Conservation (phyloP, 2,113 vertebrate species). For the Ammodytes dubius region DNA sequence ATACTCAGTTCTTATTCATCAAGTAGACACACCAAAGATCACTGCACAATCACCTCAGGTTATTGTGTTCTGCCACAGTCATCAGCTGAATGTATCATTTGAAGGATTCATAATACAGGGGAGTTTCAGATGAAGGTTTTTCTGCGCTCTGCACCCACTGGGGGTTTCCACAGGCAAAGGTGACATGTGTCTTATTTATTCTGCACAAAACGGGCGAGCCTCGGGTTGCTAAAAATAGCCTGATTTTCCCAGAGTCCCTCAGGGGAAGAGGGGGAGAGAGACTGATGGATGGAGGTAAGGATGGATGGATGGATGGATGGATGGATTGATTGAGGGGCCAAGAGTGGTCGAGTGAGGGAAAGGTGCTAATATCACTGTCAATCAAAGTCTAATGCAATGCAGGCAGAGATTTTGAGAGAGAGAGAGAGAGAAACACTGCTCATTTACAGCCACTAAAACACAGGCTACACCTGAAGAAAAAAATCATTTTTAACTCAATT, state of each 20-base stretch:
- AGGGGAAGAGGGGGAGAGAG: constrained; percentile 48
- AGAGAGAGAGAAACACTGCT: constrained; percentile 1
- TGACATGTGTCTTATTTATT: not conserved
- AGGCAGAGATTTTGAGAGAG: not conserved
- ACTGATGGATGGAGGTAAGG: constrained; percentile 65
- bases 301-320: constrained; percentile 7
- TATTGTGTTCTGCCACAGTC: not conserved
- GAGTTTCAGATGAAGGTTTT: not conserved
- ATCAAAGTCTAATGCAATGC: constrained; percentile 47
- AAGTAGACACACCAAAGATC: no score
- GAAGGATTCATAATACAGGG: not conserved
- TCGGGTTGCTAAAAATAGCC: constrained; percentile 65
- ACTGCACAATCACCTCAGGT: not conserved
- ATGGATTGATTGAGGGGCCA: constrained; percentile 60
- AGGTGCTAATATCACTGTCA: constrained; percentile 75
- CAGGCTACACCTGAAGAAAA: constrained; percentile 8
- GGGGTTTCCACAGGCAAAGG: not conserved
- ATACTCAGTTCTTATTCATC: no score
- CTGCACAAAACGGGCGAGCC: not conserved
- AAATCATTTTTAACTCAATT: not conserved
- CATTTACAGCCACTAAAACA: constrained; percentile 19
- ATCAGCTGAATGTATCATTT: not conserved
- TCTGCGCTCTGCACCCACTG: not conserved
- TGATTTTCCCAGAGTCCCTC: constrained; percentile 50
- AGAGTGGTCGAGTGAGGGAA: constrained; percentile 37